These are phyloP conservation scores for Nyleta sp. DNA, from an alignment of 2,888 invertebrate genomes.

Conservation along the genomic window DNA sequence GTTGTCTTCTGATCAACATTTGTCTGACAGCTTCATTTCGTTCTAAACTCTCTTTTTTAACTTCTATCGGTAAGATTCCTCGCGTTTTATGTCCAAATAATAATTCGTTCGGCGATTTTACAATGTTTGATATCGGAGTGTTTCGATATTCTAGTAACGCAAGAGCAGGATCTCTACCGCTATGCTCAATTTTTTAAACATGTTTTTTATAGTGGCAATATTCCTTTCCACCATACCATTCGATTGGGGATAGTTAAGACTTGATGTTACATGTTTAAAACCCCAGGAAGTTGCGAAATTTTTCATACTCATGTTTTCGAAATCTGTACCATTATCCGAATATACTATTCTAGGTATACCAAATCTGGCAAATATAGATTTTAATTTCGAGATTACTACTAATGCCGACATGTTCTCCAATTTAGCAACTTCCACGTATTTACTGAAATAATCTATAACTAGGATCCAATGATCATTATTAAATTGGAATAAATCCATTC, in stretches of 20 bases:
- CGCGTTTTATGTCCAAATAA: constrained; percentile 57
- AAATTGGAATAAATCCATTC: constrained; percentile 59
- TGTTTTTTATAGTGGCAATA: constrained; percentile 31
- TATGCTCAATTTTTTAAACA: constrained; percentile 51
- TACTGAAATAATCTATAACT: constrained; percentile 63
- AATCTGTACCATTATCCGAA: constrained; percentile 63
- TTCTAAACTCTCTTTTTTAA: not conserved
- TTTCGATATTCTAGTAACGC: constrained; percentile 67
- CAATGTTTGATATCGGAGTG: constrained; percentile 62
- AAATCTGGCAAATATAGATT: constrained; percentile 67
- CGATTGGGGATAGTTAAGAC: constrained; percentile 34
- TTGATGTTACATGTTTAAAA: constrained; percentile 39
- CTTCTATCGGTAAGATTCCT: constrained; percentile 28
- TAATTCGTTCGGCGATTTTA: constrained; percentile 63
- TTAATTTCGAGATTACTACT: constrained; percentile 53
- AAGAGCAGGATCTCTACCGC: constrained; percentile 52
- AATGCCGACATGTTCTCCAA: constrained; percentile 25
- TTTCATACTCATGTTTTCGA: constrained; percentile 27
- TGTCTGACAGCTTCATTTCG: not conserved
- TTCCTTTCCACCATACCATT: constrained; percentile 43
- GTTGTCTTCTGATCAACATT: constrained; percentile 38
- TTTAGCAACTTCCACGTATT: constrained; percentile 60
- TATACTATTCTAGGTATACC: constrained; percentile 64
- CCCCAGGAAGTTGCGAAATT: constrained; percentile 51
- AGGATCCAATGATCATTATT: constrained; percentile 35